These are phyloP conservation scores for Orchesella cincta DNA, from an alignment of 1,140 invertebrate genomes.

Conservation along the genomic window DNA sequence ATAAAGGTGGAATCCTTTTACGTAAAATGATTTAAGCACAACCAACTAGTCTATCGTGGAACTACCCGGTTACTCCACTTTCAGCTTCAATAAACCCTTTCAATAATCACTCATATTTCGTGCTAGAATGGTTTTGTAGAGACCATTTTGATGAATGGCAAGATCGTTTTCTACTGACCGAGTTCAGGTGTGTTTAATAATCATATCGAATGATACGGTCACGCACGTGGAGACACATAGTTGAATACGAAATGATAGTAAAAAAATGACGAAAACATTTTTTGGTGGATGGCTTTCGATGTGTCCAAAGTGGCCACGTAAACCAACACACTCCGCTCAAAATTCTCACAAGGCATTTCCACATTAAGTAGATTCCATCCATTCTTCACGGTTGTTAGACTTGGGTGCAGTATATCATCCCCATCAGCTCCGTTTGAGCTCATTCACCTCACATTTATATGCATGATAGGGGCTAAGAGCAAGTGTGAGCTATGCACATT, in stretches of 20 bases:
- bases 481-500: neutral
- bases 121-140: too few species aligned
- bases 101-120: too few species aligned
- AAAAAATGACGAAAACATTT: neutral
- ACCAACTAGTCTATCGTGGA: too few species aligned
- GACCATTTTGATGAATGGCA: too few species aligned
- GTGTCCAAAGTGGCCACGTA: neutral
- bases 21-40: too few species aligned
- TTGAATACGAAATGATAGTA: neutral
- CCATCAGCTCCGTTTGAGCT: neutral
- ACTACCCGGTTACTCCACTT: too few species aligned
- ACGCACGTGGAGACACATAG: too few species aligned
- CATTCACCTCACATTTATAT: neutral
- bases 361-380: neutral
- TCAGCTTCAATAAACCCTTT: too few species aligned
- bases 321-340: neutral
- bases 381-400: conserved; percentile 1
- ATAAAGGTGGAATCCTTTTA: too few species aligned
- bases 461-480: neutral
- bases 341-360: neutral
- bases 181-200: too few species aligned
- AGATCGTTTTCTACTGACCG: too few species aligned
- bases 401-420: neutral
- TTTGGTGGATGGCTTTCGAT: neutral
- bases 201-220: too few species aligned